These are phyloP conservation scores for Hestina assimilis DNA, from an alignment of 1,140 invertebrate genomes.

Conservation along the genomic window DNA sequence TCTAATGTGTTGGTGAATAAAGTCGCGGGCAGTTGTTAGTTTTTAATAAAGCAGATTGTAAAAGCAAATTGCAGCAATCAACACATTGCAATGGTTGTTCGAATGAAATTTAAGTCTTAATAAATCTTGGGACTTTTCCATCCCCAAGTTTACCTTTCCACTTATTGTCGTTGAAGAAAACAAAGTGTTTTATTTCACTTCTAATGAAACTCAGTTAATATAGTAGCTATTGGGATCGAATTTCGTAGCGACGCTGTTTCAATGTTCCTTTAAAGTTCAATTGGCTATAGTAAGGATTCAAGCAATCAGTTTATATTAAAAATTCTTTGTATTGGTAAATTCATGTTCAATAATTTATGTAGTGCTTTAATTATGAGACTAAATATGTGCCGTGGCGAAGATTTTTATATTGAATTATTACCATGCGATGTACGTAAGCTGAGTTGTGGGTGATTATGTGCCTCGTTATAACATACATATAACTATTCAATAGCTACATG, in stretches of 20 bases:
- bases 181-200: constrained; percentile 21
- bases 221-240: constrained; percentile 10
- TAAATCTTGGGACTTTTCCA: constrained; percentile 1
- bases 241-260: not conserved
- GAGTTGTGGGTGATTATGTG: no score
- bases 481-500: no score
- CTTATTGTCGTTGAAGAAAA: constrained; percentile 11
- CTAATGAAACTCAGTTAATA: constrained; percentile 18
- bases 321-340: no score
- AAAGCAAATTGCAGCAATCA: not conserved
- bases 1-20: no score
- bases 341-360: no score
- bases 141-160: constrained; percentile 1
- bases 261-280: not conserved
- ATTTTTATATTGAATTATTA: no score
- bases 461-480: no score
- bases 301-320: not conserved
- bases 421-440: no score
- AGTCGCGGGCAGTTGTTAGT: no score
- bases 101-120: not conserved
- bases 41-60: no score
- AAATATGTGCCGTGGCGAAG: no score
- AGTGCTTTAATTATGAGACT: no score
- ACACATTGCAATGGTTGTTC: not conserved
- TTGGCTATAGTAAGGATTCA: not conserved